A percentile compares a stretch with the other conserved stretches of the same genome.
Conservation (phyloP, 2,113 vertebrate species). For the Motacilla tschutschensis region DNA sequence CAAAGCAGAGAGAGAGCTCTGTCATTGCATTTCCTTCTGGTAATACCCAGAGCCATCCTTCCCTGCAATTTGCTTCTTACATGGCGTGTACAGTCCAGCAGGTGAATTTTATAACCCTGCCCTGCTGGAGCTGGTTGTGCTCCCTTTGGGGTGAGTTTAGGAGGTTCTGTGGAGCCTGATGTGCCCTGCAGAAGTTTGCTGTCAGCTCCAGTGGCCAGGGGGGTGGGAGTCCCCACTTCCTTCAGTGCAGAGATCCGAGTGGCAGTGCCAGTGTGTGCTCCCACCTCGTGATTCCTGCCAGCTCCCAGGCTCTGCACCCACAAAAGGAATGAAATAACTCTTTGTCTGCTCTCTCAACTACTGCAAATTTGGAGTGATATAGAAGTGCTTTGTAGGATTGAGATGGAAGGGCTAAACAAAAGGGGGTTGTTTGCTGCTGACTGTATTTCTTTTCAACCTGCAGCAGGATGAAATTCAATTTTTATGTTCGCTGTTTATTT, state of each 20-base stretch:
- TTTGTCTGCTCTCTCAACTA: background rate
- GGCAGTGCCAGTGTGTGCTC: background rate
- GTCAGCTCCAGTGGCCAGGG: fast-evolving
- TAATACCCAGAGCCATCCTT: background rate
- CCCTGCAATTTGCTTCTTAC: background rate
- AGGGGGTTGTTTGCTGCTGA: conserved; percentile 27
- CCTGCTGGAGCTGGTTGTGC: background rate
- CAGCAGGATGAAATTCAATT: conserved; percentile 43
- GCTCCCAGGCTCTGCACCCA: background rate
- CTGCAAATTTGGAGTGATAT: background rate
- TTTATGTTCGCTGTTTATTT: conserved; percentile 41
- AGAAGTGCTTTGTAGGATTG: conserved; percentile 7
- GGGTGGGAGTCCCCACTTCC: background rate
- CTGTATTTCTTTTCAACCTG: conserved; percentile 39
- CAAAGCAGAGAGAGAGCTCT: background rate
- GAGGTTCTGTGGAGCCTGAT: background rate
- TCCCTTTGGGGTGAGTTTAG: background rate
- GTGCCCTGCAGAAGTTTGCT: background rate
- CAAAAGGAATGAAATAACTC: conserved; percentile 29
- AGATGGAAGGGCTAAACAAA: conserved; percentile 35
- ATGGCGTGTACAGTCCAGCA: background rate
- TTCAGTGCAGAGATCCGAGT: fast-evolving
- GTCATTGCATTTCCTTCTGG: background rate
- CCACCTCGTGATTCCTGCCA: background rate
- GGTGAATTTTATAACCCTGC: background rate